Evolutionary conservation across 2,797 vertebrate genomes (phyloP).

Genomic region (Epinephelus malabaricus): DNA sequence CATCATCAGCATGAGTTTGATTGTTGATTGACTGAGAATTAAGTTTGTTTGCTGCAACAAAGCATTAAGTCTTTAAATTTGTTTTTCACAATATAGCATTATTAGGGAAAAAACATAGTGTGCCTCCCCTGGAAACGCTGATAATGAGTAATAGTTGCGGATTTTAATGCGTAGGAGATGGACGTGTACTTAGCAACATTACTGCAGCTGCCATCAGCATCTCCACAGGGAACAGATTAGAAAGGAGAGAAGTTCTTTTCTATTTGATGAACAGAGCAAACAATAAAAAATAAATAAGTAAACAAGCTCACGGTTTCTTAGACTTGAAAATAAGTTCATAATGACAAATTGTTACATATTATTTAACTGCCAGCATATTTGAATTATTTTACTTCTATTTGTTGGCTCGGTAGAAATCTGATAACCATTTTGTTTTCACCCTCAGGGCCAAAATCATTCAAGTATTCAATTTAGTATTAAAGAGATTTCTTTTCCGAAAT

Average conservation of each 20-base stretch:
- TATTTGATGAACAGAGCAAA: conserved; percentile 18
- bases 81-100: too few relatives aligned
- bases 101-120: too few relatives aligned
- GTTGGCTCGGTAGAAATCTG: conserved; percentile 14
- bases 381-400: conserved; percentile 1
- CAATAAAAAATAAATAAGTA: background rate
- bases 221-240: background rate
- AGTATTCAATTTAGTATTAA: background rate
- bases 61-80: too few relatives aligned
- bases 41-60: too few relatives aligned
- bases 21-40: too few relatives aligned
- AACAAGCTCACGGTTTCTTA: conserved; percentile 13
- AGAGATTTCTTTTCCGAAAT: background rate
- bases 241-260: conserved; percentile 6
- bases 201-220: background rate
- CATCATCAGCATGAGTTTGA: too few relatives aligned
- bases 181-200: too few relatives aligned
- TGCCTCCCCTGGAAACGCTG: too few relatives aligned
- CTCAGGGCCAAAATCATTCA: background rate
- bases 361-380: conserved; percentile 10
- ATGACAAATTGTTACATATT: conserved; percentile 21
- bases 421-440: conserved; percentile 17
- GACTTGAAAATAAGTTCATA: conserved; percentile 16
- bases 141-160: too few relatives aligned
- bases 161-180: too few relatives aligned